phyloP scores from a whole-genome alignment of 2,888 invertebrate species.

The Drosophila limbata region DNA sequence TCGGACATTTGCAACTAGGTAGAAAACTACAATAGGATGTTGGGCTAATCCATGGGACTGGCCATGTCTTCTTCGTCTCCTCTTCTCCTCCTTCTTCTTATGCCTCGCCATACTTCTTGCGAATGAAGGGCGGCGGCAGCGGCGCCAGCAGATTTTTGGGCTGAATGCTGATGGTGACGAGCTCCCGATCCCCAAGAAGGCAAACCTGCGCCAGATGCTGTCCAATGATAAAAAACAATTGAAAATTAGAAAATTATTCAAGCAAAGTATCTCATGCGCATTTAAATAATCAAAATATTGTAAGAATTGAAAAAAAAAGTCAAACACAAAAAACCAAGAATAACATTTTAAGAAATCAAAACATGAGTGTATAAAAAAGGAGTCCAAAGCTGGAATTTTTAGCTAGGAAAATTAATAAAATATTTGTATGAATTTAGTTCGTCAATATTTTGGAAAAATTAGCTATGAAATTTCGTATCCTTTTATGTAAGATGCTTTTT shows the following conservation, averaged over 20 bases:
- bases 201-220: constrained; percentile 92
- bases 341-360: background rate
- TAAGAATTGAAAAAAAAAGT: too few species aligned
- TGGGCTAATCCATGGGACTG: background rate
- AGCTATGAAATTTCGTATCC: too few species aligned
- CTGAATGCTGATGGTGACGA: constrained; percentile 91
- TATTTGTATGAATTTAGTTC: too few species aligned
- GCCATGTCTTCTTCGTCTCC: background rate
- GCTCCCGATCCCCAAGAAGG: constrained; percentile 89
- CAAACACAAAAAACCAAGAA: too few species aligned
- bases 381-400: background rate
- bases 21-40: background rate
- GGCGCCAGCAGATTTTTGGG: constrained; percentile 89
- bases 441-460: too few species aligned
- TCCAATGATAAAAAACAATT: constrained; percentile 5
- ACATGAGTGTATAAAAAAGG: too few species aligned
- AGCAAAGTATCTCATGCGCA: background rate
- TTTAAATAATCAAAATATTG: too few species aligned
- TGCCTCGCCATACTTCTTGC: constrained; percentile 88
- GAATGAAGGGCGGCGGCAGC: constrained; percentile 89
- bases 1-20: background rate
- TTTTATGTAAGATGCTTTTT: too few species aligned
- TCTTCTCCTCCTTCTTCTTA: constrained; percentile 48
- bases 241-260: background rate
- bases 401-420: too few species aligned